Conservation (phyloP, 2,888 invertebrate genomes). For the Acrobasis repandana region DNA sequence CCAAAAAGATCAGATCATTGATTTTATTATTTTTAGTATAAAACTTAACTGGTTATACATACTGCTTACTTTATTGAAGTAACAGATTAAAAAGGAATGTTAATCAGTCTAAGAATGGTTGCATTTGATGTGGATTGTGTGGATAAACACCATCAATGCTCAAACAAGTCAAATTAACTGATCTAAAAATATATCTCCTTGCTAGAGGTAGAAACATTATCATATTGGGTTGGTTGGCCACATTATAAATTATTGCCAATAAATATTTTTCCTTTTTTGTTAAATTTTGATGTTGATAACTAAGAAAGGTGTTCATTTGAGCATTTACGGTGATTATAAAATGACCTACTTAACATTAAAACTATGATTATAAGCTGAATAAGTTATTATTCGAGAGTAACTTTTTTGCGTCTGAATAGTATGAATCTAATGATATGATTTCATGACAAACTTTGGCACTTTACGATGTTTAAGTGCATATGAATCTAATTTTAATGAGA, state of each 20-base stretch:
- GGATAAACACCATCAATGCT: conserved; percentile 4
- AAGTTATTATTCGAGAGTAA: conserved; percentile 54
- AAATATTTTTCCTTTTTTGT: too few relatives aligned
- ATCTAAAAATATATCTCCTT: too few relatives aligned
- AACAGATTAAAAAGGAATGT: conserved; percentile 51
- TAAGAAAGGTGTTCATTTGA: neutral
- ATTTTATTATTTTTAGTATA: neutral
- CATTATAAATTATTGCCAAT: too few relatives aligned
- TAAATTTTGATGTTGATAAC: neutral
- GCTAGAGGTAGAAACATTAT: too few relatives aligned
- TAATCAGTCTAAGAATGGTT: conserved; percentile 57
- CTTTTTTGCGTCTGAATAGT: conserved; percentile 42
- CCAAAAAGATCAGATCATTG: conserved; percentile 13
- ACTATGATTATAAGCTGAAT: conserved; percentile 21
- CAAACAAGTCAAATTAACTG: neutral
- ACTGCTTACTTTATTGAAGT: conserved; percentile 26
- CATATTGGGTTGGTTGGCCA: too few relatives aligned
- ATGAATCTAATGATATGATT: conserved; percentile 38
- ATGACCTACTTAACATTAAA: conserved; percentile 22
- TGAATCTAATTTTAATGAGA: conserved; percentile 22
- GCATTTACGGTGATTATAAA: neutral
- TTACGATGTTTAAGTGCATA: conserved; percentile 38
- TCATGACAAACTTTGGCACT: conserved; percentile 59
- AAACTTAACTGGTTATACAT: conserved; percentile 13
- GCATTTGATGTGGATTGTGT: conserved; percentile 39